phyloP scores from a whole-genome alignment of 2,113 vertebrate genomes.

The Turdus rufiventris region DNA sequence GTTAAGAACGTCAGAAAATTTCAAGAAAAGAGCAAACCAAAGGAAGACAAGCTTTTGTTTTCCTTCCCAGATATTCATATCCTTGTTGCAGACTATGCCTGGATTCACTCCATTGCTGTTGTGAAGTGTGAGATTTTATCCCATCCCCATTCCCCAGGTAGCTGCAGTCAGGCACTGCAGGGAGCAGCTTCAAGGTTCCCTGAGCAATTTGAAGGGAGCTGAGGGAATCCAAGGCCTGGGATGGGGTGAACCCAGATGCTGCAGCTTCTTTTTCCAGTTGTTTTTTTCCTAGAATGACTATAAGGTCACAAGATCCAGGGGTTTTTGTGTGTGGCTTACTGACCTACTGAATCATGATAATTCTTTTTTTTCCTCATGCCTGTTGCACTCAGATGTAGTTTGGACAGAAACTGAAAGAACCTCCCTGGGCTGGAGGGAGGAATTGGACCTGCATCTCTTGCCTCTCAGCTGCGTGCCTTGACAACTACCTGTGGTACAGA shows the following conservation, averaged over 20 bases:
- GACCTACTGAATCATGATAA: background rate
- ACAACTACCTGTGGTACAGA: background rate
- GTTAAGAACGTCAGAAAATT: background rate
- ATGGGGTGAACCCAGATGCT: background rate
- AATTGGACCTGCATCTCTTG: background rate
- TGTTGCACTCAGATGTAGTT: background rate
- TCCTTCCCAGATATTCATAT: background rate
- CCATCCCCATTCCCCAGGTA: background rate
- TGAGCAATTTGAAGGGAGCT: fast-evolving
- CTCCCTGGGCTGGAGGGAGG: background rate
- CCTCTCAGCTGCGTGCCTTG: background rate
- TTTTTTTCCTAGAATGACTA: background rate
- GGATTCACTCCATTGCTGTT: background rate
- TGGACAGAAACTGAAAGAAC: background rate
- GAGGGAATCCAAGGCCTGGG: background rate
- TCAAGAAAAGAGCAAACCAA: background rate
- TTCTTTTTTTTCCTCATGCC: background rate
- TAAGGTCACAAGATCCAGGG: background rate
- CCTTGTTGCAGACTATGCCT: background rate
- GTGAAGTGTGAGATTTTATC: background rate
- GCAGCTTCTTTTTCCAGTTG: background rate
- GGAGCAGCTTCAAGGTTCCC: background rate
- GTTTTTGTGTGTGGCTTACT: background rate
- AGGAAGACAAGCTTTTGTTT: background rate
- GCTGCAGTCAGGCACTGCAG: background rate